Base-by-base conservation (phyloP, 2,113 vertebrate species). In the Thymallus thymallus region DNA sequence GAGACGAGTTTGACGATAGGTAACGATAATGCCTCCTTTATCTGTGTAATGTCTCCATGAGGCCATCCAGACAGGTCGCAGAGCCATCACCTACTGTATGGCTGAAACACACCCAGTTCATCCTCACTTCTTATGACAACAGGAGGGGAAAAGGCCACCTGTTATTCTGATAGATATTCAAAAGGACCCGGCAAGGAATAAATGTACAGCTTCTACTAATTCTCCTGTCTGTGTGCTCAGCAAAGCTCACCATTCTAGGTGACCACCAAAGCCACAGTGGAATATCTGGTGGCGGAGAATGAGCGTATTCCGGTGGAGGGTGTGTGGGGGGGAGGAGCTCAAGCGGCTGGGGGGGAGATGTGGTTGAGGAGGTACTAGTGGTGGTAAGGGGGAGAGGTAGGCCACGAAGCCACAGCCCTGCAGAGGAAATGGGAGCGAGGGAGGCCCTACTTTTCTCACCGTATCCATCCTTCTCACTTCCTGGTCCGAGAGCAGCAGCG, bases 211-310 rank as follows among this genome's bases (percentile, higher is more conserved):
- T 62, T 60, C 63, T 35, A 77, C 74, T 55, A 80, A 70, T 82
- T 71, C 81, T 84, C 76, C 60, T 74, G 79, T 66, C 63, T 69
- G 72, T 35, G 9, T 45, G 67, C 70, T 67, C 68, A 63, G 77
- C 71, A 76, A 76, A 77, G 30, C 48, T 75, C 68, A 76, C 45
- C 74, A 23, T 71, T 78, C 60, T 68, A 23, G 68, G 78, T 79
- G 76, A 71, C 72, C 60, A 18, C 48, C 16, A 35, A 82, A 87
- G 68, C 74, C 74, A 66, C 75, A 45, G 12, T 76, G 77, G 76
- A 80, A 78, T 81, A 79, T 84, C 66, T 84, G 69, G 78, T 71
- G 61, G 76, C 45, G n/a, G 48, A 51, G 75, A 82, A 66, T 32
- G 66, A 80, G 35, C 24, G 7, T 77, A 86, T 84, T 87, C 79